A percentile compares a stretch with the other conserved stretches of the same genome.
Conservation (phyloP, 2,113 vertebrate species). For the Actinemys pallida region DNA sequence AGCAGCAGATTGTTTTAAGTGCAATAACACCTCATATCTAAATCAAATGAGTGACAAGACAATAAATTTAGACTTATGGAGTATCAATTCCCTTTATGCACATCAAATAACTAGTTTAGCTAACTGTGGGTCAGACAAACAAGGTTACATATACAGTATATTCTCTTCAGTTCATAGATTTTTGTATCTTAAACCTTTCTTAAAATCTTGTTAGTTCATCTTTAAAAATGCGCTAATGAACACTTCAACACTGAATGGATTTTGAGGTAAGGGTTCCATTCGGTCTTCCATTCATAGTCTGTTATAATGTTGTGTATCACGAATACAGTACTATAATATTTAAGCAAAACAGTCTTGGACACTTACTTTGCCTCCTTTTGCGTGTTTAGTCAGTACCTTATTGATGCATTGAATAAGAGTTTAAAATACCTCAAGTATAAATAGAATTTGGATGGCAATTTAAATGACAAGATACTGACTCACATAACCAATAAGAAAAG, state of each 20-base stretch:
- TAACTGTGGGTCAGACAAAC: background rate
- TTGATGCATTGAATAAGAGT: conserved; percentile 56
- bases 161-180: background rate
- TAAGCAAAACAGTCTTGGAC: conserved; percentile 17
- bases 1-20: background rate
- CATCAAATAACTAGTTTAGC: background rate
- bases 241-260: background rate
- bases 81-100: background rate
- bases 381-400: conserved; percentile 25
- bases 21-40: background rate
- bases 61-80: background rate
- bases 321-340: background rate
- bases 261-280: background rate
- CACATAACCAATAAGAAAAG: conserved; percentile 40
- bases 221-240: background rate
- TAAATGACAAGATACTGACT: conserved; percentile 57
- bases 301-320: background rate
- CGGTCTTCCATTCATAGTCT: background rate
- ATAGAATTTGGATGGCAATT: conserved; percentile 59
- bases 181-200: background rate
- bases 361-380: background rate
- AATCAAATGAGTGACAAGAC: background rate
- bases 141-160: background rate
- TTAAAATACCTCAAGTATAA: conserved; percentile 44
- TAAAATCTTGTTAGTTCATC: background rate